A percentile compares a stretch with the other conserved stretches of the same genome.
These are phyloP conservation scores for Neomonachus schauinslandi DNA, from an alignment of 2,113 vertebrate species.

Conservation along the genomic window DNA sequence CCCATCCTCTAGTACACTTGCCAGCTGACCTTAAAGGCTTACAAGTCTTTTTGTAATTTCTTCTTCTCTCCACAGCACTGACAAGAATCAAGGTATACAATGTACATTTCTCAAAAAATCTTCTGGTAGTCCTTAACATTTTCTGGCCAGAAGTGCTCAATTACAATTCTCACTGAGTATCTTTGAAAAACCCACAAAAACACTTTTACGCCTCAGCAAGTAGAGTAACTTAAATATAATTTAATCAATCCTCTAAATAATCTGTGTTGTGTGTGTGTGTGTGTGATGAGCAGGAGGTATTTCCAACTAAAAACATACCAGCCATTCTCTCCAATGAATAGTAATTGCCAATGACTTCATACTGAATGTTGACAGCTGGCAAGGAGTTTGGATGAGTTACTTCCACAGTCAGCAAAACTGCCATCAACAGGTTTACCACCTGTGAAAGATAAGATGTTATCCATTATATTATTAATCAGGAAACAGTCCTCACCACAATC, in stretches of 20 bases:
- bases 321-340: constrained; percentile 97
- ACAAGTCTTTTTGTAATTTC: not conserved
- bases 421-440: constrained; percentile 98
- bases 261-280: not conserved
- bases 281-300: not conserved
- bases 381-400: constrained; percentile 97
- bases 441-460: constrained; percentile 77
- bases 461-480: not conserved
- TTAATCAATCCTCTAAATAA: not conserved
- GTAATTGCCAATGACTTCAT: constrained; percentile 98
- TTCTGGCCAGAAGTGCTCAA: constrained; percentile 12
- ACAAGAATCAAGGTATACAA: not conserved
- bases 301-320: constrained; percentile 86
- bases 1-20: not conserved
- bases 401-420: constrained; percentile 96
- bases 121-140: not conserved
- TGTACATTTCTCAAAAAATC: not conserved
- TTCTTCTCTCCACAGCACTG: not conserved
- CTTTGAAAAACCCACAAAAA: not conserved
- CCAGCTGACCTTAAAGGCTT: not conserved
- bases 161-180: not conserved
- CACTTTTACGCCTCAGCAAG: not conserved
- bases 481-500: not conserved
- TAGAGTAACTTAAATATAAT: not conserved
- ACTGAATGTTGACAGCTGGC: constrained; percentile 95